A percentile compares a stretch with the other conserved stretches of the same genome.
Conservation (phyloP, 2,113 vertebrate genomes). For the Pituophis catenifer region DNA sequence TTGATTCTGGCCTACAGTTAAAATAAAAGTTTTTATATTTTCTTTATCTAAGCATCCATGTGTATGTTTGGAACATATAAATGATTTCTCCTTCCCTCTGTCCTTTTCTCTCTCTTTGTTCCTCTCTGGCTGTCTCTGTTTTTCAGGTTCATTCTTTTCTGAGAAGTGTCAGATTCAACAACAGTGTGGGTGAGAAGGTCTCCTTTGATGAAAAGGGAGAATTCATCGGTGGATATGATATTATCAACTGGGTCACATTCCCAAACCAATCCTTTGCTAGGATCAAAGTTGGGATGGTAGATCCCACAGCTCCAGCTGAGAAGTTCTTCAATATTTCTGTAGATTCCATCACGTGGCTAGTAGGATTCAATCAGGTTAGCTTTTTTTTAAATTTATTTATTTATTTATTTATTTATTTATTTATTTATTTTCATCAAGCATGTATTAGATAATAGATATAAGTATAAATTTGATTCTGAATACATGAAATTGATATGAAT, state of each 20-base stretch:
- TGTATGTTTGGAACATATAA: neutral
- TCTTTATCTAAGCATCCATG: neutral
- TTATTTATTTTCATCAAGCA: too few species aligned
- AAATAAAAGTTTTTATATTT: neutral
- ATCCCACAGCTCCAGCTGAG: neutral
- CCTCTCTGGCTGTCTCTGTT: too few species aligned
- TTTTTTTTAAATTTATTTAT: too few species aligned
- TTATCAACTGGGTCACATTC: neutral
- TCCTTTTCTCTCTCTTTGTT: too few species aligned
- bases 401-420: too few species aligned
- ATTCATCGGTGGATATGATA: neutral
- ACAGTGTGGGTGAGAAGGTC: too few species aligned
- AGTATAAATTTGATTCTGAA: too few species aligned
- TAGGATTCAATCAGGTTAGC: neutral
- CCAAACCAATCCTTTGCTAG: neutral
- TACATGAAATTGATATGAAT: too few species aligned
- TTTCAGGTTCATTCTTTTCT: neutral
- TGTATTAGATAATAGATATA: too few species aligned
- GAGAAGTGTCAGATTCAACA: too few species aligned
- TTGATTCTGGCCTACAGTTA: neutral
- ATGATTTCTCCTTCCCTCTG: too few species aligned
- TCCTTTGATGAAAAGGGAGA: too few species aligned
- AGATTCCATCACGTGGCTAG: neutral
- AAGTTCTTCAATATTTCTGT: neutral
- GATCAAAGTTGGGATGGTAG: neutral